A percentile compares a stretch with the other conserved stretches of the same genome.
Conservation (phyloP, 2,797 vertebrate genomes). For the Microctenopoma lineatum region DNA sequence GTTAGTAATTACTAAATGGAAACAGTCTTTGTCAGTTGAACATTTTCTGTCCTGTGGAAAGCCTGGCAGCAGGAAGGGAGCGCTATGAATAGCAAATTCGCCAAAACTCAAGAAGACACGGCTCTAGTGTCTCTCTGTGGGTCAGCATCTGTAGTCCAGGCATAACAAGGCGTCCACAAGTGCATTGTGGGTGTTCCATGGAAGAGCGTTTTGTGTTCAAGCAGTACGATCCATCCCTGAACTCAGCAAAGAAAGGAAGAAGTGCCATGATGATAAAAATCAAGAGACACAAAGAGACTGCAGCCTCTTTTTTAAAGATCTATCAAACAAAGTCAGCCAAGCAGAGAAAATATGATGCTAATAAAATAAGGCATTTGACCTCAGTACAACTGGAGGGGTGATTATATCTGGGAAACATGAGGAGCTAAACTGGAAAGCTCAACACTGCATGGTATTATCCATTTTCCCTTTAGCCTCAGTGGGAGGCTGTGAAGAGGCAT, state of each 20-base stretch:
- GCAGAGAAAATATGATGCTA: constrained; percentile 61
- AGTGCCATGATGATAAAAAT: constrained; percentile 60
- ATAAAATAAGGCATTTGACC: constrained; percentile 75
- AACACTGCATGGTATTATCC: constrained; percentile 44
- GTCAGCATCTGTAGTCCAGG: constrained; percentile 65
- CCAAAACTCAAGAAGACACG: constrained; percentile 36
- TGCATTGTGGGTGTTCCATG: constrained; percentile 78
- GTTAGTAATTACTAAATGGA: constrained; percentile 60
- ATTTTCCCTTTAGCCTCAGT: constrained; percentile 52
- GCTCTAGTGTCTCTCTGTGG: constrained; percentile 57
- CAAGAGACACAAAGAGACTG: constrained; percentile 24
- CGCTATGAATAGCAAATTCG: constrained; percentile 40
- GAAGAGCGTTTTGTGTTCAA: constrained; percentile 81
- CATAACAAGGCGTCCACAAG: constrained; percentile 73
- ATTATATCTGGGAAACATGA: constrained; percentile 62
- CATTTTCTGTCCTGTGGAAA: constrained; percentile 63
- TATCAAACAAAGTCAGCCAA: constrained; percentile 55
- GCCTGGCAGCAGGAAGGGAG: constrained; percentile 62
- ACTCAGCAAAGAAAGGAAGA: constrained; percentile 76
- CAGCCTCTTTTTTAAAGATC: constrained; percentile 50
- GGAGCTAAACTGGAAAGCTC: constrained; percentile 59
- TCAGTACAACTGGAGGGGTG: constrained; percentile 63
- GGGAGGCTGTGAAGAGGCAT: constrained; percentile 44
- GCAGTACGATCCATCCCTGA: constrained; percentile 78
- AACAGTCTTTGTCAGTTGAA: constrained; percentile 66